A percentile compares a stretch with the other conserved stretches of the same genome.
phyloP scores from a whole-genome alignment of 1,140 invertebrate genomes.

The Rhizoglyphus robini region DNA sequence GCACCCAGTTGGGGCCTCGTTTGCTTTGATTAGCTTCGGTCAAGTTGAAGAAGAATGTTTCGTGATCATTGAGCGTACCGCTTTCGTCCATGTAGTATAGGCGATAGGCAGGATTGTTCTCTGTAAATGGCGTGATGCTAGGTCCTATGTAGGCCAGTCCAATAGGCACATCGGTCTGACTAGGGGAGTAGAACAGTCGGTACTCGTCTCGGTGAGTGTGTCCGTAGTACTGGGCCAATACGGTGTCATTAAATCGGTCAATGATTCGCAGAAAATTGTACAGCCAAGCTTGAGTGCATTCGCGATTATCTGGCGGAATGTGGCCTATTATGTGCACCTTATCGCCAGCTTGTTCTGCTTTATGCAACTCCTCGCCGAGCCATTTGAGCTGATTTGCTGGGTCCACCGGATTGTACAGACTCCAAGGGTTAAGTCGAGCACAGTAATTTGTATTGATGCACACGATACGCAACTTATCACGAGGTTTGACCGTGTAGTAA shows the following conservation, averaged over 20 bases:
- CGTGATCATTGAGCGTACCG: conserved; percentile 63
- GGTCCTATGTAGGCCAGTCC: conserved; percentile 42
- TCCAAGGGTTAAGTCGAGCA: conserved; percentile 63
- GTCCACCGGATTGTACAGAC: conserved; percentile 67
- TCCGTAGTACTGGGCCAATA: conserved; percentile 84
- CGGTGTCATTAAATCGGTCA: conserved; percentile 70
- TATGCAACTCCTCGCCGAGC: conserved; percentile 83
- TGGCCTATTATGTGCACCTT: conserved; percentile 96
- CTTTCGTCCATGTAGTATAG: conserved; percentile 77
- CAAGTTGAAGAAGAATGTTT: conserved; percentile 90
- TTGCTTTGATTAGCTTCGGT: conserved; percentile 61
- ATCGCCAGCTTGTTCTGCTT: conserved; percentile 78
- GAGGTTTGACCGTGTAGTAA: conserved; percentile 73
- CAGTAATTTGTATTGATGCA: conserved; percentile 89
- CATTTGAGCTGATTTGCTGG: conserved; percentile 86
- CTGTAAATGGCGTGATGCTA: conserved; percentile 74
- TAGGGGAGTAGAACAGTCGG: conserved; percentile 61
- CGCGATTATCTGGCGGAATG: conserved; percentile 86
- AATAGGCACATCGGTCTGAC: conserved; percentile 22
- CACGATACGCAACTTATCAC: conserved; percentile 72
- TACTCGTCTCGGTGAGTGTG: conserved; percentile 92
- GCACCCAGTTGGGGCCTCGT: conserved; percentile 61
- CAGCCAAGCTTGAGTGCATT: conserved; percentile 82
- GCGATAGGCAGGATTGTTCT: conserved; percentile 84
- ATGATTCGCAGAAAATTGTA: conserved; percentile 80